Conservation (phyloP, 2,113 vertebrate genomes). For the Hippocampus comes region DNA sequence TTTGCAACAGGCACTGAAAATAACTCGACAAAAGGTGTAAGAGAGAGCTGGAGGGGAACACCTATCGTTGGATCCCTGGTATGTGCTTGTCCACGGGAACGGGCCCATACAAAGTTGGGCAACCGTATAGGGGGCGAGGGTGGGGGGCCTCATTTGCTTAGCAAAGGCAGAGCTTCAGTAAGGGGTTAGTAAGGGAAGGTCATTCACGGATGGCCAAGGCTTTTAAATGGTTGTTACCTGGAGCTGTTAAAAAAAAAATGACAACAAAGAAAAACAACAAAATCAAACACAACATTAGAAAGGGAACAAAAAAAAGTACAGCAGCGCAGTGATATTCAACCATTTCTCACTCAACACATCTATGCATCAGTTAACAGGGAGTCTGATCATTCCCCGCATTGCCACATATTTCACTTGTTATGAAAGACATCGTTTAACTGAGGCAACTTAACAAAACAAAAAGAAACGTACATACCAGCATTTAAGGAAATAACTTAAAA, state of each 20-base stretch:
- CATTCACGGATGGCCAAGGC: constrained; percentile 81
- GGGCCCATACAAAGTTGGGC: constrained; percentile 74
- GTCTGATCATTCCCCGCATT: constrained; percentile 67
- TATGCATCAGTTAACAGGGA: constrained; percentile 71
- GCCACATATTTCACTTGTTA: constrained; percentile 77
- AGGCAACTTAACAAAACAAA: constrained; percentile 67
- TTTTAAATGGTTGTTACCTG: constrained; percentile 85
- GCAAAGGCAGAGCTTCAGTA: constrained; percentile 79
- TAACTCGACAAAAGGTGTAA: constrained; percentile 67
- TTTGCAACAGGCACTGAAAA: constrained; percentile 76
- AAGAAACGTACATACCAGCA: constrained; percentile 64
- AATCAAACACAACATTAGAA: constrained; percentile 79
- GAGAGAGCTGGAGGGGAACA: constrained; percentile 74
- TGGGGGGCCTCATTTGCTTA: constrained; percentile 76
- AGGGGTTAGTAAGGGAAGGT: constrained; percentile 78
- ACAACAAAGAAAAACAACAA: constrained; percentile 76
- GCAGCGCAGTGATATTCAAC: constrained; percentile 79
- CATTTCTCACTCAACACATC: constrained; percentile 73
- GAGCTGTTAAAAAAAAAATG: constrained; percentile 79
- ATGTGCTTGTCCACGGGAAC: constrained; percentile 73
- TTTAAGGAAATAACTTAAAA: constrained; percentile 64
- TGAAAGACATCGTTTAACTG: constrained; percentile 70
- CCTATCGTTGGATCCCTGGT: constrained; percentile 75
- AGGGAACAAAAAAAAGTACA: constrained; percentile 70
- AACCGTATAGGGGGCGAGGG: constrained; percentile 72